Evolutionary conservation across 2,113 vertebrate species (phyloP), one percentile per base, ranked within the genome.

Genomic region (Alligator mississippiensis): DNA sequence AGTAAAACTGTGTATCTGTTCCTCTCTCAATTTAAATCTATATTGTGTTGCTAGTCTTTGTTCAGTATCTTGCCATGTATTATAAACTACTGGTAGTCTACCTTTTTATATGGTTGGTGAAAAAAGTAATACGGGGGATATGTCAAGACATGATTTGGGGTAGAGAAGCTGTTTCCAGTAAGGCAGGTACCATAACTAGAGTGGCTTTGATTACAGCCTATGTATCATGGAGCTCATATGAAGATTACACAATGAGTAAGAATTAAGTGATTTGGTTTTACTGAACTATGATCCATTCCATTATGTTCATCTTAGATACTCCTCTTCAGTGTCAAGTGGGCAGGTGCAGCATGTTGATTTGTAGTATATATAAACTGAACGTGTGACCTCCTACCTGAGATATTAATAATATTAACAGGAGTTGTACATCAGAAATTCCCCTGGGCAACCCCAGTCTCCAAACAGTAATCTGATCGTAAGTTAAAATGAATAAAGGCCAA

Each of bases 161-260:
- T 92, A 95, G 92, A 89, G 84, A n/a, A 15, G 57, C 92, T 85
- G 88, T 55, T 68, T 95, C 70, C 30, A 84, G 77, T 1, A 4
- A 84, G 85, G 86, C 30, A 74, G 84, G 87, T 82, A 7, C 68
- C 1, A 0, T 89, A 92, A 93, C 84, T 90, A 68, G 96, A 95
- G 94, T 97, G 95, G 95, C 96, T 97, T 96, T 93, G 91, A 93
- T 9, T 77, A 12, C 75, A 88, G 57, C 14, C 60, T 78, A 13
- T 60, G 7, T 84, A 82, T 62, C 6, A 2, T 27, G 60, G 28
- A 96, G 58, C 66, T 86, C 47, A 47, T 90, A 58, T 77, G n/a
- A 75, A 82, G 66, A 4, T 54, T 8, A 34, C 12, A 7, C 59
- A 59, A 66, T 38, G 66, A 91, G 10, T 72, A 84, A 76, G 55